Percentiles rank a stretch among this genome's conserved stretches.
Conservation (phyloP, 2,113 vertebrate species). For the Laticauda colubrina region DNA sequence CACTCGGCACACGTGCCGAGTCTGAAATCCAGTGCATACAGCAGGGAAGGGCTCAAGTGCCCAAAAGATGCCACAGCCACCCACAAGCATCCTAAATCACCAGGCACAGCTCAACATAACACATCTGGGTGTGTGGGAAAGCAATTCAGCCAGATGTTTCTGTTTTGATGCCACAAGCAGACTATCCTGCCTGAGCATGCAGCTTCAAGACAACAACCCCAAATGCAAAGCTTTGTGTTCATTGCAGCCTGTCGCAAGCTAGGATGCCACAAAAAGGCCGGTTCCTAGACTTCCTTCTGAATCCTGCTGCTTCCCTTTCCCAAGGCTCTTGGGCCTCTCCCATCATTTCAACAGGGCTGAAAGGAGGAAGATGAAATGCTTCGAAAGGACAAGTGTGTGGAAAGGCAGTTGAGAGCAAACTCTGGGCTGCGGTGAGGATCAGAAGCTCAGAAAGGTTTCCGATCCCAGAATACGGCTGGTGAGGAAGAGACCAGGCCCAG, state of each 20-base stretch:
- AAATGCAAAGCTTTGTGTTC: neutral
- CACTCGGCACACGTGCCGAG: neutral
- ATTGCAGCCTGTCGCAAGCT: neutral
- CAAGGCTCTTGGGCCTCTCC: neutral
- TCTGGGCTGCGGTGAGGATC: no score
- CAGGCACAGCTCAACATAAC: neutral
- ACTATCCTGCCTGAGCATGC: neutral
- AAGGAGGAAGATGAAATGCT: neutral
- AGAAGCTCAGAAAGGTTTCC: neutral
- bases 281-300: no score
- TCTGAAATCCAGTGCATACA: neutral
- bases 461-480: neutral
- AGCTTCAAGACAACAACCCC: neutral
- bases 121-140: neutral
- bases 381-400: rapidly evolving
- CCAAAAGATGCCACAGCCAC: neutral
- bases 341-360: neutral
- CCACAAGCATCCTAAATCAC: neutral
- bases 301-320: neutral
- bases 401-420: neutral
- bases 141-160: neutral
- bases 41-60: neutral
- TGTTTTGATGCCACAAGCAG: neutral
- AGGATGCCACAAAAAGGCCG: neutral
- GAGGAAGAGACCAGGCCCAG: neutral